phyloP scores from a whole-genome alignment of 1,140 invertebrate species.

The Manduca sexta region DNA sequence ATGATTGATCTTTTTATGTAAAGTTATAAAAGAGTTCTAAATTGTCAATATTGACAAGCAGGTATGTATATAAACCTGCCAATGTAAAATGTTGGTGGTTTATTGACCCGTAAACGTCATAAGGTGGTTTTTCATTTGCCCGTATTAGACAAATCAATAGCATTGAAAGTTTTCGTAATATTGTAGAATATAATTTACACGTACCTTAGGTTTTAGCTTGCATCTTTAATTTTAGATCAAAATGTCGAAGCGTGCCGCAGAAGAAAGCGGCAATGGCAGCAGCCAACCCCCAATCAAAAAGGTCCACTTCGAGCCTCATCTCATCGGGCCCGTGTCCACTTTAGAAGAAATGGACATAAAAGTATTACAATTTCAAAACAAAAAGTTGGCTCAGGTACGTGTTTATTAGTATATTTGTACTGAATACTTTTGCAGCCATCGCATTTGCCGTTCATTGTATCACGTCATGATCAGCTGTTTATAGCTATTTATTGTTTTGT shows the following conservation, averaged over 20 bases:
- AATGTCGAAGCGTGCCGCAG: constrained; percentile 84
- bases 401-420: not conserved
- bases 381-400: constrained; percentile 91
- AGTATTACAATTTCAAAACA: constrained; percentile 97
- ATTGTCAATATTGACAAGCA: constrained; percentile 41
- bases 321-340: constrained; percentile 94
- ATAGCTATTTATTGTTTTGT: not conserved
- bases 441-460: constrained; percentile 4
- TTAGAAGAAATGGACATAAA: constrained; percentile 98
- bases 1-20: too few species aligned
- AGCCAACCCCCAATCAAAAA: constrained; percentile 88
- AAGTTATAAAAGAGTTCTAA: not conserved
- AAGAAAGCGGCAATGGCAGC: constrained; percentile 70
- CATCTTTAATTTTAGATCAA: constrained; percentile 43
- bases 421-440: not conserved
- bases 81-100: constrained; percentile 19
- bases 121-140: constrained; percentile 22
- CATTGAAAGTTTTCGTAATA: constrained; percentile 11
- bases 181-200: constrained; percentile 4
- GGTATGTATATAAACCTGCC: constrained; percentile 46
- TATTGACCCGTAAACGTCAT: constrained; percentile 2
- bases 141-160: constrained; percentile 47
- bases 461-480: constrained; percentile 42
- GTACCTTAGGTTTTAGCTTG: constrained; percentile 15
- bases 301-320: constrained; percentile 94